Evolutionary conservation across 2,113 vertebrate genomes (phyloP).

Genomic region (Paraplagusia blochii): DNA sequence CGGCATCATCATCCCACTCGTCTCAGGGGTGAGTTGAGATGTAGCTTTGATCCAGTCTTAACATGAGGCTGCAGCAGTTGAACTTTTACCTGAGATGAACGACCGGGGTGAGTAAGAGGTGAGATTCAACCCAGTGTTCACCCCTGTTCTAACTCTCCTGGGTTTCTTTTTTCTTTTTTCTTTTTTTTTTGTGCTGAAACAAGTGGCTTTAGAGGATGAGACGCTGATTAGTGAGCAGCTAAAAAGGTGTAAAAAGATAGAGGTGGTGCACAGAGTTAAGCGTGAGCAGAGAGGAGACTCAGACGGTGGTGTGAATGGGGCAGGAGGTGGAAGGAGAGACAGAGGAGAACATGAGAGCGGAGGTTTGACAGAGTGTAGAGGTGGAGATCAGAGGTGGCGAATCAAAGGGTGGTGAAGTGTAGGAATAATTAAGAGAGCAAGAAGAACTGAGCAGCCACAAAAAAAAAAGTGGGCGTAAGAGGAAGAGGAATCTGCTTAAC

Average conservation of each 20-base stretch:
- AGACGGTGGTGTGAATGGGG: slow-evolving; percentile 9
- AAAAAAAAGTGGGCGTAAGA: slow-evolving; percentile 8
- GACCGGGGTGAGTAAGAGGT: not conserved
- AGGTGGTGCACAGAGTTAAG: slow-evolving; percentile 24
- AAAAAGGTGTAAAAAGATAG: slow-evolving; percentile 22
- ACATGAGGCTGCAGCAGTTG: slow-evolving; percentile 42
- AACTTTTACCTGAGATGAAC: slow-evolving; percentile 52
- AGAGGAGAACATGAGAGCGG: slow-evolving; percentile 26
- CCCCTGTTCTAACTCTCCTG: slow-evolving; percentile 5
- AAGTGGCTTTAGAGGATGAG: slow-evolving; percentile 48
- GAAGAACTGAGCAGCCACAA: slow-evolving; percentile 41
- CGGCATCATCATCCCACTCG: slow-evolving; percentile 29
- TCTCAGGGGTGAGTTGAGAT: slow-evolving; percentile 44
- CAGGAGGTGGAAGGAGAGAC: slow-evolving; percentile 22
- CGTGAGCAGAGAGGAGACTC: slow-evolving; percentile 31
- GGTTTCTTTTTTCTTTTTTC: not conserved
- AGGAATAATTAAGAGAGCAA: slow-evolving; percentile 49
- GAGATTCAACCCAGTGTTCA: slow-evolving; percentile 11
- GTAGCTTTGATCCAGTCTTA: slow-evolving; percentile 49
- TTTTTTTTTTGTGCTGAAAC: slow-evolving; percentile 20
- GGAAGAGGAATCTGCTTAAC: slow-evolving; percentile 6
- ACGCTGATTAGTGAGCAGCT: slow-evolving; percentile 49
- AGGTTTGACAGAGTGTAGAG: slow-evolving; percentile 40
- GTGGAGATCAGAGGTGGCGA: slow-evolving; percentile 51
- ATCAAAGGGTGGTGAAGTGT: slow-evolving; percentile 54